Percentiles rank a stretch among this genome's conserved stretches.
Conservation (phyloP, 1,140 invertebrate genomes). For the Acromyrmex heyeri region DNA sequence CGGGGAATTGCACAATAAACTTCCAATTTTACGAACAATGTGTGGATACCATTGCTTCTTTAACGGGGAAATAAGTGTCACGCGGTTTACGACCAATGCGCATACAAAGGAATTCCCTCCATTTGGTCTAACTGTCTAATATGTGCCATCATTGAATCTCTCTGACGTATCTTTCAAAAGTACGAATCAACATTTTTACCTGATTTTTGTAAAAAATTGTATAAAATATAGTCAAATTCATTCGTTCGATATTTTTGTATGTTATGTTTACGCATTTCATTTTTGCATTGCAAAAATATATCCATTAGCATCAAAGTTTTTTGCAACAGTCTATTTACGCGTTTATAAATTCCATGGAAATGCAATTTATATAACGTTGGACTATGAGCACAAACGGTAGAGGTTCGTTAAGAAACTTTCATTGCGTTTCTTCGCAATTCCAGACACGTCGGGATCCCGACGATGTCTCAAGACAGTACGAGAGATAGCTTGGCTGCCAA, state of each 20-base stretch:
- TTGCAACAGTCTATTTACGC: slow-evolving; percentile 1
- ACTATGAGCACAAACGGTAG: not conserved
- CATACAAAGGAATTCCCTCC: not conserved
- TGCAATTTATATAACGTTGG: slow-evolving; percentile 23
- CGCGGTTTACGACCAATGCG: not conserved
- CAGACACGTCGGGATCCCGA: slow-evolving; percentile 16
- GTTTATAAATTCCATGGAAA: slow-evolving; percentile 27
- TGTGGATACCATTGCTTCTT: slow-evolving; percentile 41
- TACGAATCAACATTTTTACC: not conserved
- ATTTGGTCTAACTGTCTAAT: not conserved
- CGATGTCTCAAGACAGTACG: not conserved
- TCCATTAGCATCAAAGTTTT: slow-evolving; percentile 8
- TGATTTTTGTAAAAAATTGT: not conserved
- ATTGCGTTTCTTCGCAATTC: slow-evolving; percentile 50
- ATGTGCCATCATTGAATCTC: not conserved
- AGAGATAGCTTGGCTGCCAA: slow-evolving; percentile 25
- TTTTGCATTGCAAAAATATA: not conserved
- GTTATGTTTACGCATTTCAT: not conserved
- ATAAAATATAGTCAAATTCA: not conserved
- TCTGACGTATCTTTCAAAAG: not conserved
- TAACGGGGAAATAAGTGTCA: not conserved
- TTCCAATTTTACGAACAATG: slow-evolving; percentile 57
- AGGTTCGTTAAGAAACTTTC: slow-evolving; percentile 40
- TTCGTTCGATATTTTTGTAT: not conserved
- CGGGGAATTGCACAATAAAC: slow-evolving; percentile 70